Percentiles rank a stretch among this genome's conserved stretches.
These are phyloP conservation scores for Tiliacea citrago DNA, from an alignment of 2,888 invertebrate species.

Conservation along the genomic window DNA sequence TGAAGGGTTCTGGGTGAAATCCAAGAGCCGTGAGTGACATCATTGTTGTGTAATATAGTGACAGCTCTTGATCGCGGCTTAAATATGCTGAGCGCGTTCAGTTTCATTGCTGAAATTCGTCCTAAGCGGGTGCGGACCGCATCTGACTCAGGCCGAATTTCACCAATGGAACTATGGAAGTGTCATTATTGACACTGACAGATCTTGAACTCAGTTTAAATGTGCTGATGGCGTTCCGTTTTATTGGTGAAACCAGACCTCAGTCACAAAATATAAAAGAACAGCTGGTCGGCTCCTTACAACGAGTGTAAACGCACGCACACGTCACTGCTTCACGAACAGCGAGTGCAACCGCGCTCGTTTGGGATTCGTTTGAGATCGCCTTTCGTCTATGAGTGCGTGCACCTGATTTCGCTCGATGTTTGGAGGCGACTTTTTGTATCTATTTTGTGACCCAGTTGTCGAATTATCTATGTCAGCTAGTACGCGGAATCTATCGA, in stretches of 20 bases:
- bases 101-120: background rate
- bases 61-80: background rate
- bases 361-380: background rate
- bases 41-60: background rate
- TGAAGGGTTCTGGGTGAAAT: background rate
- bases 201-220: too few relatives aligned
- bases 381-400: background rate
- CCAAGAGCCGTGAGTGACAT: background rate
- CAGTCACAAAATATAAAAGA: background rate
- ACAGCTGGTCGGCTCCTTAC: background rate
- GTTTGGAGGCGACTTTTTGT: background rate
- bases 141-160: background rate
- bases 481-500: constrained; percentile 44
- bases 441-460: background rate
- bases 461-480: constrained; percentile 4
- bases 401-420: background rate
- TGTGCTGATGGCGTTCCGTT: too few relatives aligned
- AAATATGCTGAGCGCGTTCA: background rate
- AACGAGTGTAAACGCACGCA: background rate
- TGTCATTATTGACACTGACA: too few relatives aligned
- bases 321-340: background rate
- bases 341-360: background rate
- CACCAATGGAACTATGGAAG: too few relatives aligned
- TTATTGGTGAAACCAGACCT: too few relatives aligned
- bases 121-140: background rate